Percentiles rank a stretch among this genome's conserved stretches.
Evolutionary conservation across 1,140 invertebrate species (phyloP).

Genomic region (Panonychus citri): DNA sequence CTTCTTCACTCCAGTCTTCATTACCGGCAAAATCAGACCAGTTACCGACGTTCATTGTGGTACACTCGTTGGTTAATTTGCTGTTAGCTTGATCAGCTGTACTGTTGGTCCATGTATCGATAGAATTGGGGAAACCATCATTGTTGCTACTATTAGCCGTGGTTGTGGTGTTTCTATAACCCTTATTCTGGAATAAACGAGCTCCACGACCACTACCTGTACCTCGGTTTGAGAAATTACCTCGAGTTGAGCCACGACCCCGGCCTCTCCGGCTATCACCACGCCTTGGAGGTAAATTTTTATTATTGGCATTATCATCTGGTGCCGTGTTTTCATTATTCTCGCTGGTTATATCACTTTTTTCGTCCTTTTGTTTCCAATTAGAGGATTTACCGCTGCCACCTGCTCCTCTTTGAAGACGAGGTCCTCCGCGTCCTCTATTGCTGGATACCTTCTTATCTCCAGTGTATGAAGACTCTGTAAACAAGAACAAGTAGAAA

Average conservation of each 20-base stretch:
- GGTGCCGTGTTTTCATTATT: neutral
- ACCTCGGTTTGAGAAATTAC: slow-evolving; percentile 19
- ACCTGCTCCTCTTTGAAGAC: neutral
- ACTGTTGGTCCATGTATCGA: slow-evolving; percentile 38
- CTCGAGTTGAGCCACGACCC: slow-evolving; percentile 24
- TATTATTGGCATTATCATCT: neutral
- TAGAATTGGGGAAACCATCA: slow-evolving; percentile 18
- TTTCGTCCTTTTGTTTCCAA: neutral
- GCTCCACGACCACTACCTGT: slow-evolving; percentile 31
- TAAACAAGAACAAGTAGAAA: neutral
- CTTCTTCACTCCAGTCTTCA: slow-evolving; percentile 83
- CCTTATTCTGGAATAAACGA: slow-evolving; percentile 15
- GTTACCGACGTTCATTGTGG: slow-evolving; percentile 19
- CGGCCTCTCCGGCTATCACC: neutral
- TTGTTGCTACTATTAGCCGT: slow-evolving; percentile 7
- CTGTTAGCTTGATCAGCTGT: slow-evolving; percentile 22
- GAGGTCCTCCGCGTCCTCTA: neutral
- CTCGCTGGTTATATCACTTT: neutral
- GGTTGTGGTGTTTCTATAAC: slow-evolving; percentile 4
- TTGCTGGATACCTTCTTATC: neutral
- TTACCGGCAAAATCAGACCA: slow-evolving; percentile 29
- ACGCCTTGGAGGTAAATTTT: neutral
- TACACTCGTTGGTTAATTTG: slow-evolving; percentile 14
- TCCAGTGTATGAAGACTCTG: neutral
- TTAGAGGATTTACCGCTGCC: neutral